Evolutionary conservation across 2,888 invertebrate genomes (phyloP), one percentile per base, ranked within the genome.

Genomic region (Hemaris fuciformis): DNA sequence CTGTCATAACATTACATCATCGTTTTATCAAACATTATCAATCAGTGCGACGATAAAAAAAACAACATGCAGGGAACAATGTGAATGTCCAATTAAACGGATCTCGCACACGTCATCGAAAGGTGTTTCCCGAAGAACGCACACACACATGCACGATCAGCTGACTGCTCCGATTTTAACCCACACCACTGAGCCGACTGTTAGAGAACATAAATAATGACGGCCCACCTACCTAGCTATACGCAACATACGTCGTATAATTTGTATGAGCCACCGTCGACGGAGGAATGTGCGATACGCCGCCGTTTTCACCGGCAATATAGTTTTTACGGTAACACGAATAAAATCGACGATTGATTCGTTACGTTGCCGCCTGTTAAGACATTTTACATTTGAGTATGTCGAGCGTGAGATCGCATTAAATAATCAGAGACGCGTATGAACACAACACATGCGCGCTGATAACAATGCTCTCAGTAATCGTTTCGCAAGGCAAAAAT

Each of bases 161-260:
- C 91, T 91, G 91, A 91, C 88, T 91, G 91, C 91, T 91, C 91
- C 88, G 91, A 92, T 92, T 91, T 91, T 90, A 91, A 91, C 91
- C 81, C 91, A 91, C 91, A 91, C 91, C 85, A 89, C 81, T 79
- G 80, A 84, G 82, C 79, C 80, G 86, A 85, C 87, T 89, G 91
- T 91, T 91, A 91, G 91, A 91, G 91, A 91, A 91, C 91, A 92
- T 92, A 92, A 91, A 92, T 92, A 92, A 92, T 92, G 91, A 91
- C 89, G 87, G 85, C 90, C 89, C 87, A 90, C 89, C 91, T 90
- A 91, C 89, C 89, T 87, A 91, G 84, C 88, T 89, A 90, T 88
- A 90, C 89, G 85, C 88, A 90, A 87, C 87, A 87, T 81, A 84
- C 83, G 81, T 87, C 86, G 91, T 90, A 89, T 89, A 90, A 91